Conservation (phyloP, 2,113 vertebrate genomes). For the Ancistrus triradiatus region DNA sequence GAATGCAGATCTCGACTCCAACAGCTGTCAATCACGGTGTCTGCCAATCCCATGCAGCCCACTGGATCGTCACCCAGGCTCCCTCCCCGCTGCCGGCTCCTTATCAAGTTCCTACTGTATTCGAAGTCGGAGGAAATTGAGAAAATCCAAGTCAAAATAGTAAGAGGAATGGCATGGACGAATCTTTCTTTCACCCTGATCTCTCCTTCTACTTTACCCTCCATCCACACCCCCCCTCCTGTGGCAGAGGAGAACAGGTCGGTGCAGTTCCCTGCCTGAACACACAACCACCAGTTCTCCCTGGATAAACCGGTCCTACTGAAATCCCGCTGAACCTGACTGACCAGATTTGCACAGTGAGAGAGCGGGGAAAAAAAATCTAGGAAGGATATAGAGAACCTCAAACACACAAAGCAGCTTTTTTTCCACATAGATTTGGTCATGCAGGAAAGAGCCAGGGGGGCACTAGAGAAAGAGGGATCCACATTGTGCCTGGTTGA, state of each 20-base stretch:
- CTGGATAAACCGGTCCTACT: slow-evolving; percentile 74
- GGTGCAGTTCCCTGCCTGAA: slow-evolving; percentile 60
- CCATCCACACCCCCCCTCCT: neutral
- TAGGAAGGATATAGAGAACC: slow-evolving; percentile 32
- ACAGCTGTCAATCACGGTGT: slow-evolving; percentile 15
- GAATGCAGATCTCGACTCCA: neutral
- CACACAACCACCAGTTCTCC: slow-evolving; percentile 70
- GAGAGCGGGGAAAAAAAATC: slow-evolving; percentile 40
- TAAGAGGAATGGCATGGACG: slow-evolving; percentile 8
- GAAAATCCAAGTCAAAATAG: neutral
- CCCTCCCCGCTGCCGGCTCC: neutral
- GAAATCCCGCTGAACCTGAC: slow-evolving; percentile 69
- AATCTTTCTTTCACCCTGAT: slow-evolving; percentile 22
- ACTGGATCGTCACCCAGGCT: neutral
- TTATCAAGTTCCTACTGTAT: neutral
- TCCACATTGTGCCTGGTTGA: too few relatives aligned
- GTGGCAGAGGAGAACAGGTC: slow-evolving; percentile 66
- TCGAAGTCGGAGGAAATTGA: neutral
- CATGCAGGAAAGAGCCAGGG: slow-evolving; percentile 4
- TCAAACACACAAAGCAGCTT: slow-evolving; percentile 39
- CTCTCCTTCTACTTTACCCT: neutral
- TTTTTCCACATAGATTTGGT: slow-evolving; percentile 32
- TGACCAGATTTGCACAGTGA: slow-evolving; percentile 53
- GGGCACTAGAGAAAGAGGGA: neutral
- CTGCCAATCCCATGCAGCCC: slow-evolving; percentile 16